These are phyloP conservation scores for Podarcis raffonei DNA, from an alignment of 2,113 vertebrate genomes.

Conservation along the genomic window DNA sequence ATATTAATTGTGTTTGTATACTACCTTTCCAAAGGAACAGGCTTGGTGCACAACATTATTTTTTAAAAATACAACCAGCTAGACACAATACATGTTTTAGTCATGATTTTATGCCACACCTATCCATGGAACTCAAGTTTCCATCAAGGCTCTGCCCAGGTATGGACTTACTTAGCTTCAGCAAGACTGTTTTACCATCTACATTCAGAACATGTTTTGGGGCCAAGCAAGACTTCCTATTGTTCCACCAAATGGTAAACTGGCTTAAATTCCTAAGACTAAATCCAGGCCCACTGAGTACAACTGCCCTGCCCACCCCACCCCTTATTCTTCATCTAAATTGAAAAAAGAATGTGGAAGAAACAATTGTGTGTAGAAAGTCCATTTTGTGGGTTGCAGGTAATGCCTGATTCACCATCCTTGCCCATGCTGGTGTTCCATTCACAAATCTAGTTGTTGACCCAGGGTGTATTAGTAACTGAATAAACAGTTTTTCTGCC, in stretches of 20 bases:
- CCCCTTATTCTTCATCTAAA: no score
- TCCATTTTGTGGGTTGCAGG: not conserved
- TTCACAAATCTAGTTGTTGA: not conserved
- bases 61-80: no score
- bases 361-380: not conserved
- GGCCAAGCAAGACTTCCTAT: not conserved
- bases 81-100: no score
- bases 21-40: no score
- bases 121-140: not conserved
- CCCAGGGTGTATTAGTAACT: not conserved
- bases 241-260: no score
- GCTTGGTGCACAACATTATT: no score
- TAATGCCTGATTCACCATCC: not conserved
- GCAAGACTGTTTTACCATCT: not conserved
- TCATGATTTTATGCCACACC: no score
- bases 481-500: not conserved
- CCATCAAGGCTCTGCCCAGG: not conserved
- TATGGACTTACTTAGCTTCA: not conserved
- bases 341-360: not conserved
- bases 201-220: no score
- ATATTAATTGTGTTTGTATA: no score
- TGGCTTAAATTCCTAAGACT: not conserved
- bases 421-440: not conserved
- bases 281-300: no score
- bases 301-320: no score